Evolutionary conservation across 2,888 invertebrate genomes (phyloP), one percentile per base, ranked within the genome.

Genomic region (Lomographa bimaculata): DNA sequence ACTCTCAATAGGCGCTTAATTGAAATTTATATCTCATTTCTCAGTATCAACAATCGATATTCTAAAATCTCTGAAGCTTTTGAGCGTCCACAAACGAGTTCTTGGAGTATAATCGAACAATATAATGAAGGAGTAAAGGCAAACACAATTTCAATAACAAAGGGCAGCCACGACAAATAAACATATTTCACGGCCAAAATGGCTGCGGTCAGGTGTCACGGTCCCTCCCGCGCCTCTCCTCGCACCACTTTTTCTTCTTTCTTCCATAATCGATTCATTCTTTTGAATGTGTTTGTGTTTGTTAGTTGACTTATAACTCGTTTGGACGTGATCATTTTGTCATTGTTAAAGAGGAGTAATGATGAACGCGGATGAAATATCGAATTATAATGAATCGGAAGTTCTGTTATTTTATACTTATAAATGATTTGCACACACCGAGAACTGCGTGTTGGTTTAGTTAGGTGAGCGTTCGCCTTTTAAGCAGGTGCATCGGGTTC

Each of bases 101-200:
- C 73, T 71, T 72, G 60, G 65, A 76, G 80, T 78, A 86, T 84
- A 86, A 84, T 83, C 86, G 83, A 83, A 89, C 84, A 89, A 87
- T 86, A 85, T 87, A 84, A 85, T 85, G 84, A 83, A 86, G 84
- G 86, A 85, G 86, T 84, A 76, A 86, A 87, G 84, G 84, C 85
- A 89, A 89, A 89, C 85, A 87, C 76, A 77, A 89, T 89, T 89
- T 87, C 81, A 87, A 89, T 89, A 86, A 89, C 89, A 89, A 87
- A 87, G 75, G 79, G 71, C 75, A 78, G 70, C 79, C 79, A 84
- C 79, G 85, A 86, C 89, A 87, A 89, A 89, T 89, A 89, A 89
- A 87, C 86, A 89, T 89, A 87, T 89, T 87, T 89, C 87, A 87
- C 79, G 80, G 76, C 86, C 77, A 83, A 87, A 87, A 86, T 85